Percentiles rank a stretch among this genome's conserved stretches.
phyloP scores from a whole-genome alignment of 2,797 vertebrate genomes.

The Natrix natrix region DNA sequence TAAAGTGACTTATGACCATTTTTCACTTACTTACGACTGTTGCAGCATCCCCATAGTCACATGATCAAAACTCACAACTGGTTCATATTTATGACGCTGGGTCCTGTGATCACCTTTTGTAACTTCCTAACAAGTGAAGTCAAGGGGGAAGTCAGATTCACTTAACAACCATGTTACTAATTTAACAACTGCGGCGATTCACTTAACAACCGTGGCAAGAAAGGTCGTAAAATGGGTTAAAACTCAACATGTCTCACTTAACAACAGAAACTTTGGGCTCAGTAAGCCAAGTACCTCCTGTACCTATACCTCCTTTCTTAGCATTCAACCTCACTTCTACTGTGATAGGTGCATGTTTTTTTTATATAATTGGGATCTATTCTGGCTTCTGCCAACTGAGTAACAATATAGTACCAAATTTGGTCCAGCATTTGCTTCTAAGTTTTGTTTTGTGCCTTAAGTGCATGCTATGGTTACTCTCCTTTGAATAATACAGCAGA shows the following conservation, averaged over 20 bases:
- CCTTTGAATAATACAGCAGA: neutral
- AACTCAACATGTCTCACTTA: neutral
- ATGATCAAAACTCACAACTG: neutral
- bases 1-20: neutral
- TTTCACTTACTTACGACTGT: neutral
- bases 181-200: neutral
- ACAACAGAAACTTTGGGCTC: neutral
- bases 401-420: neutral
- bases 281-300: neutral
- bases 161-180: neutral
- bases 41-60: neutral
- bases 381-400: neutral
- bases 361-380: neutral
- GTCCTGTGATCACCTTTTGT: neutral
- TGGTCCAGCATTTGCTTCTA: neutral
- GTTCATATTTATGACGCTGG: neutral
- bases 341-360: slow-evolving; percentile 53
- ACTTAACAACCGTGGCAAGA: neutral
- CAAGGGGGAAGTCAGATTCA: neutral
- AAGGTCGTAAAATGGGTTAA: neutral
- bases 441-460: neutral
- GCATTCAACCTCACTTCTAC: slow-evolving; percentile 40
- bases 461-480: neutral
- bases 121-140: neutral
- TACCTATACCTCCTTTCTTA: neutral